Evolutionary conservation across 1,140 invertebrate species (phyloP), one percentile per base, ranked within the genome.

Genomic region (Trichomalopsis sarcophagae): DNA sequence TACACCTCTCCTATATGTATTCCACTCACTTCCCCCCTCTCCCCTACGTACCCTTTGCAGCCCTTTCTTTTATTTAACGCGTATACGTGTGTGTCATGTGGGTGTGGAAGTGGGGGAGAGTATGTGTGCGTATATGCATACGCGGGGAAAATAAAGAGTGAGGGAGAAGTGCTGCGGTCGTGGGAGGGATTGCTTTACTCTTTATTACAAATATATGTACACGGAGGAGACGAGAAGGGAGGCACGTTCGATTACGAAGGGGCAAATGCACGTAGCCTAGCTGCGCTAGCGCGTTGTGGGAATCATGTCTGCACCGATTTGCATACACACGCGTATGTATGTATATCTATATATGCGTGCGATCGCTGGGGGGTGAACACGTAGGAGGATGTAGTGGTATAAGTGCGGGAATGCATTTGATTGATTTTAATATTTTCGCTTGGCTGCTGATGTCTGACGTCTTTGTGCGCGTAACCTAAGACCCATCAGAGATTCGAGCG

Each of bases 351-450:
- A 30, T 30, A 40, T 69, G 23, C 47, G 7, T 36, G 9, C 36
- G 21, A 36, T 36, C 2, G 27, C 17, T n/a, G 47, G n/a, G 44
- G 7, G 40, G 40, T 44, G 9, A 44, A 44, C 10, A 10, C 40
- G 2, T 9, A 44, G 23, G 40, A 13, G 33, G 44, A 21, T 30
- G 27, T 27, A 27, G 36, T 10, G 1, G 79, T 40, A 33, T 23
- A 55, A 5, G 66, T 30, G 21, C 11, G 23, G 27, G 27, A 71
- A 71, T 82, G 81, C 80, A 79, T 86, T 86, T 83, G 81, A 86
- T 86, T 86, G 79, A 86, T 86, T 82, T 82, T 79, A 71, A 86
- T 80, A 83, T 81, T 76, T 81, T 13, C 33, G 55, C 21, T 40
- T 33, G 55, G 30, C 10, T 73, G 55, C 36, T 40, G 50, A 84